Percentiles rank a stretch among this genome's conserved stretches.
phyloP scores from a whole-genome alignment of 2,888 invertebrate genomes.

The Pantelozetes paolii region DNA sequence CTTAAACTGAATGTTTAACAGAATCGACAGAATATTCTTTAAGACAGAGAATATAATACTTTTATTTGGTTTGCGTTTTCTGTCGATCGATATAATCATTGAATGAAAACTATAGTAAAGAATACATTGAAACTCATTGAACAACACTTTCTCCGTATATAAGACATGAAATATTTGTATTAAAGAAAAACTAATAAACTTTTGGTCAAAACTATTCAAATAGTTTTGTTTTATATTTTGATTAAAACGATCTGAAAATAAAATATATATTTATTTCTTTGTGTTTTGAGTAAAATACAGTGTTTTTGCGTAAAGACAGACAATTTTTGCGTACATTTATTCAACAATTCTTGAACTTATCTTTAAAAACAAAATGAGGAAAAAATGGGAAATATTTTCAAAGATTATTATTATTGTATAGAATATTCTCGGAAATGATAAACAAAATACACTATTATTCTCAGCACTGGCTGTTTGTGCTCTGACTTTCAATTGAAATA shows the following conservation, averaged over 20 bases:
- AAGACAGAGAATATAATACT: too few species aligned
- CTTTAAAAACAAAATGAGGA: not conserved
- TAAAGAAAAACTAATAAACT: not conserved
- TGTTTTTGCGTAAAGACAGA: not conserved
- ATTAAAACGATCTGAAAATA: too few species aligned
- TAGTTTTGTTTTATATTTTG: not conserved
- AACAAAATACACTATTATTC: too few species aligned
- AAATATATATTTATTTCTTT: not conserved
- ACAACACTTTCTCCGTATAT: not conserved
- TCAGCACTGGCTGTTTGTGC: too few species aligned
- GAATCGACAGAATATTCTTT: too few species aligned
- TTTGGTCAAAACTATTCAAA: not conserved
- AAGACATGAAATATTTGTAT: too few species aligned
- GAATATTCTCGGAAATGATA: conserved; percentile 16
- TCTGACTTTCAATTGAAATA: too few species aligned
- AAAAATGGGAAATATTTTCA: not conserved
- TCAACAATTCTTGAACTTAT: not conserved
- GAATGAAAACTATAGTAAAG: too few species aligned
- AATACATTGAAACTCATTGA: not conserved
- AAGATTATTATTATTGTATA: not conserved
- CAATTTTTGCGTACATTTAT: not conserved
- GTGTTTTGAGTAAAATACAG: not conserved
- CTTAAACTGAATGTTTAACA: too few species aligned
- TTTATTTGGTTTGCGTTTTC: not conserved
- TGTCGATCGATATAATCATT: not conserved